Percentiles rank a stretch among this genome's conserved stretches.
Conservation (phyloP, 1,140 invertebrate species). For the Lasioglossum baleicum region DNA sequence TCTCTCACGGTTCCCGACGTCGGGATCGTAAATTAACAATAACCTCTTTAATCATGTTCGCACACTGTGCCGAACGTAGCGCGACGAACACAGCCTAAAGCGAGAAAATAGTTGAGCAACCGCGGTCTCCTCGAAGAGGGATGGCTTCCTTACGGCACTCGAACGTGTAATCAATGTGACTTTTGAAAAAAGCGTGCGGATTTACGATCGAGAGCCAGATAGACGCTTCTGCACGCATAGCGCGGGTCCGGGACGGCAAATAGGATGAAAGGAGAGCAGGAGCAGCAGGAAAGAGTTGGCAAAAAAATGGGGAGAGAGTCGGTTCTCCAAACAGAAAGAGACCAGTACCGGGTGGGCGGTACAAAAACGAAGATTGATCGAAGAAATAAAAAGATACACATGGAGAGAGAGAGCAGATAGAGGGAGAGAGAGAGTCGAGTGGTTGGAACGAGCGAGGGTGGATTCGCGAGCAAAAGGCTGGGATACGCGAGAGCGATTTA, state of each 20-base stretch:
- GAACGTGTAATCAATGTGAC: slow-evolving; percentile 2
- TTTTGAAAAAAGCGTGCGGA: not conserved
- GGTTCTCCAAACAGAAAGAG: not conserved
- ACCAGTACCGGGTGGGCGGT: not conserved
- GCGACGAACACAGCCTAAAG: too few relatives aligned
- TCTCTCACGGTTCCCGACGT: too few relatives aligned
- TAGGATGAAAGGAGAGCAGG: not conserved
- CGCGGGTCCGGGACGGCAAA: not conserved
- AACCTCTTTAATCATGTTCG: too few relatives aligned
- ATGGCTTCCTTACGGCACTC: not conserved
- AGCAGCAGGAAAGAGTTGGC: not conserved
- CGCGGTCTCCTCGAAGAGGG: not conserved
- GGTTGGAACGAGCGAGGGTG: not conserved
- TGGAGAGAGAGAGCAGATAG: not conserved
- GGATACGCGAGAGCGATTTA: not conserved
- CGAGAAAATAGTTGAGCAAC: not conserved
- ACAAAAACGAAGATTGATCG: not conserved
- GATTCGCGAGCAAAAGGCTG: not conserved
- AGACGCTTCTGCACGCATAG: not conserved
- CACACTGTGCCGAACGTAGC: too few relatives aligned
- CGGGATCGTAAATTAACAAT: too few relatives aligned
- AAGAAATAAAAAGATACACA: slow-evolving; percentile 1
- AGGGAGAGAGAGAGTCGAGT: not conserved
- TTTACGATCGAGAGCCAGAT: not conserved
- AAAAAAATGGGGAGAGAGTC: not conserved